These are phyloP conservation scores for Amblyjoppa proteus DNA, from an alignment of 2,888 invertebrate species.

Conservation along the genomic window DNA sequence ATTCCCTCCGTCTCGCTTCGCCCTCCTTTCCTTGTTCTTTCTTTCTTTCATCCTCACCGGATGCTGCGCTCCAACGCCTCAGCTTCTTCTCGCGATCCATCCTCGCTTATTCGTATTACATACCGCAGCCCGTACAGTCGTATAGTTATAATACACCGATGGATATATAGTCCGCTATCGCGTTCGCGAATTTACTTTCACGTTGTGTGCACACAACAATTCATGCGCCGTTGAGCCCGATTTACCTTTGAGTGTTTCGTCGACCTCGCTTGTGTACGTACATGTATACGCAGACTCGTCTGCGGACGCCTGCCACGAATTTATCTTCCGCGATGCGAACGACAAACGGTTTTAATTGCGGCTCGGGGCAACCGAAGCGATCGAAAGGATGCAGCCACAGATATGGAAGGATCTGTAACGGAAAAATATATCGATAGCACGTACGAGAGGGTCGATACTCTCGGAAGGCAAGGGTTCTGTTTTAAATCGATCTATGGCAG, in stretches of 20 bases:
- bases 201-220: constrained; percentile 48
- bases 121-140: constrained; percentile 7
- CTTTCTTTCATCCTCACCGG: constrained; percentile 52
- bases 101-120: constrained; percentile 29
- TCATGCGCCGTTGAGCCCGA: constrained; percentile 40
- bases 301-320: constrained; percentile 72
- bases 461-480: background rate
- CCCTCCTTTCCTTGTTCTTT: constrained; percentile 39
- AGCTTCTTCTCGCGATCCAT: constrained; percentile 40
- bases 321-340: constrained; percentile 77
- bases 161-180: constrained; percentile 12
- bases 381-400: constrained; percentile 27
- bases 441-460: constrained; percentile 13
- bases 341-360: constrained; percentile 80
- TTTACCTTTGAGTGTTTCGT: constrained; percentile 45
- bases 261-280: constrained; percentile 9
- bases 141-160: constrained; percentile 22
- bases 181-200: constrained; percentile 49
- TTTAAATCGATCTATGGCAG: background rate
- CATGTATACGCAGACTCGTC: background rate
- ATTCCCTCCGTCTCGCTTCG: constrained; percentile 57
- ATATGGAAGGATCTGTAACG: constrained; percentile 39
- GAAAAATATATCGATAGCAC: constrained; percentile 19
- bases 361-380: constrained; percentile 72
- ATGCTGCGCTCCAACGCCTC: constrained; percentile 30